Evolutionary conservation across 2,113 vertebrate species (phyloP).

Genomic region (Brachypteracias leptosomus): DNA sequence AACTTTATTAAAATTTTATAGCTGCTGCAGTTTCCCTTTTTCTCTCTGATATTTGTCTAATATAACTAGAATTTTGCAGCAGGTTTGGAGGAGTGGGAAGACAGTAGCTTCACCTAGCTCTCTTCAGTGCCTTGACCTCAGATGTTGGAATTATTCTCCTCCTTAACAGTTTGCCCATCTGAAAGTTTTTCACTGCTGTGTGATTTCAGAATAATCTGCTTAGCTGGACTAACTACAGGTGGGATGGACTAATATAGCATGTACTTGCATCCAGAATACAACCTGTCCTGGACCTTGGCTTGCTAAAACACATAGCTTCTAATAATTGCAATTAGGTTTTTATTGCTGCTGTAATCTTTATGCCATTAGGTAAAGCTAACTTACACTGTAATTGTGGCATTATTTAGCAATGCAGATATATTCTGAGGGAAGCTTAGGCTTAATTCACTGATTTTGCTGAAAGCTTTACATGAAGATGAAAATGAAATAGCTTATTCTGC

Average conservation of each 20-base stretch:
- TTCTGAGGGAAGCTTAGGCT: not conserved
- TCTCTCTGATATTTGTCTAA: not conserved
- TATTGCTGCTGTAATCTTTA: not conserved
- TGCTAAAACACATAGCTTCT: not conserved
- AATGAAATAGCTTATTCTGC: not conserved
- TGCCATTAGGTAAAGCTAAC: not conserved
- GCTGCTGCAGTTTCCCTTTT: not conserved
- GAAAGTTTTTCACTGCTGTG: not conserved
- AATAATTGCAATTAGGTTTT: not conserved
- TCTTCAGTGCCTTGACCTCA: not conserved
- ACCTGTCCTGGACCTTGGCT: not conserved
- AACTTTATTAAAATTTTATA: not conserved
- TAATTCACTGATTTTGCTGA: not conserved
- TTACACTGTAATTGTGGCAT: not conserved
- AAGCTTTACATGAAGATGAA: not conserved
- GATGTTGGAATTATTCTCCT: not conserved
- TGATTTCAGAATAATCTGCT: not conserved
- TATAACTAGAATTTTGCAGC: not conserved
- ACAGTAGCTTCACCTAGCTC: not conserved
- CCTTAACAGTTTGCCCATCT: not conserved
- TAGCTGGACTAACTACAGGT: not conserved
- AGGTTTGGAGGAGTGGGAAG: not conserved
- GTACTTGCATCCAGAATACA: not conserved
- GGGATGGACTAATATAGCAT: not conserved
- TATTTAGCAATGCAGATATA: not conserved